Evolutionary conservation across 2,113 vertebrate species (phyloP), one percentile per base, ranked within the genome.

Genomic region (Toxotes chatareus): DNA sequence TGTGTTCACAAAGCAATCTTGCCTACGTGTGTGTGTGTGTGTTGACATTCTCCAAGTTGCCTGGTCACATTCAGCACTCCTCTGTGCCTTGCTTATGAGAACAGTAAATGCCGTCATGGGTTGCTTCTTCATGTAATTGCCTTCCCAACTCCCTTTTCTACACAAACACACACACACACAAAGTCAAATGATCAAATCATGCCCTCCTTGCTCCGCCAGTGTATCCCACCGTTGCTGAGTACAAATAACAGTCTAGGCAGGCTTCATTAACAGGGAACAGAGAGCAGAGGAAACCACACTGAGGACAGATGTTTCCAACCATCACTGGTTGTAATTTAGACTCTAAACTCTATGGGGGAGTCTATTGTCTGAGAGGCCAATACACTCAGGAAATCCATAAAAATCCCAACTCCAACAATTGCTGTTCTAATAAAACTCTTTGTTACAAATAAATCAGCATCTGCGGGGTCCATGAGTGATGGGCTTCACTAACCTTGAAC

Each of bases 81-180:
- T 88, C 68, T 51, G 60, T 42, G 66, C 84, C 65, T 78, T 76
- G 85, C 85, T 72, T 79, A 85, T 71, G 76, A 86, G 75, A 89
- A 88, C 84, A 85, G 73, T 92, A 91, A 94, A 92, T 84, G 70
- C 62, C 21, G 90, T 76, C 83, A 93, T 47, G 92, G 92, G 79
- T 93, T 88, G 75, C 85, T 89, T 93, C 83, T 79, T 85, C 44
- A 49, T 85, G 76, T 90, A 92, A 94, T 91, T 88, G 79, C 84
- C 65, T 73, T 82, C 71, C 83, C 68, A 47, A 64, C 67, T 69
- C 32, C 49, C 53, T 62, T 27, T 32, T n/a, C 7, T 5, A 4
- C 4, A 0, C 42, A 38, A 55, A 63, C 79, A 75, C 46, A 53
- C 59, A 71, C 19, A 55, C 65, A 56, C 44, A 72, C 53, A 69